These are phyloP conservation scores for Acronicta psi DNA, from an alignment of 2,888 invertebrate genomes.

Conservation along the genomic window DNA sequence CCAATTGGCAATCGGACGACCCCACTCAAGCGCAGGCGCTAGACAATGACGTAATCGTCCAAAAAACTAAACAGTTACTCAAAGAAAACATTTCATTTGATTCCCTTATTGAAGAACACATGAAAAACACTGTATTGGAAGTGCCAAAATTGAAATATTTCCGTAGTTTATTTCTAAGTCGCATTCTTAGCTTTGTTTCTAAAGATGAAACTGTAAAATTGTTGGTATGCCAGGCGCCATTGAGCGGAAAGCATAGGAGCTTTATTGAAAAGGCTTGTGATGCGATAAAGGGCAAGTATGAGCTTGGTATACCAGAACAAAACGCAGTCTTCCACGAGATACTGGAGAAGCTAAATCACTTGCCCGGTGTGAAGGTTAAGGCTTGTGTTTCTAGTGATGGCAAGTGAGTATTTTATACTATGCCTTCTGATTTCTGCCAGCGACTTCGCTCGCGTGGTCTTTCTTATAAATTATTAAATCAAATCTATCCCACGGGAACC, in stretches of 20 bases:
- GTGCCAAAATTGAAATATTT: neutral
- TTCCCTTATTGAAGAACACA: neutral
- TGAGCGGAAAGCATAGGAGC: neutral
- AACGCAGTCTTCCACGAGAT: neutral
- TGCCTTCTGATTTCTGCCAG: no score
- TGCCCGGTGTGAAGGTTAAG: neutral
- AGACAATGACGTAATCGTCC: slow-evolving; percentile 9
- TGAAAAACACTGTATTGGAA: neutral
- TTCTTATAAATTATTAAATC: no score
- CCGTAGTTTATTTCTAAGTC: slow-evolving; percentile 7
- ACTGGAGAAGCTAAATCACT: neutral
- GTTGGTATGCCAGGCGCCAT: neutral
- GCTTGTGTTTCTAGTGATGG: neutral
- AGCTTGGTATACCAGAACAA: neutral
- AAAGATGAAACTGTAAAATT: neutral
- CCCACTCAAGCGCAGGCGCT: neutral
- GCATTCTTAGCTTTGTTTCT: slow-evolving; percentile 4
- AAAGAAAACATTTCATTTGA: slow-evolving; percentile 6
- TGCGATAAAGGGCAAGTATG: neutral
- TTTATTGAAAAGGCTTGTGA: neutral
- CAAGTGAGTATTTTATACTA: slow-evolving; percentile 10
- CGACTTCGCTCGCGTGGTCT: no score
- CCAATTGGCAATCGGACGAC: neutral
- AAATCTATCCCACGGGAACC: no score
- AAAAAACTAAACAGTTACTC: slow-evolving; percentile 15